Percentiles rank a stretch among this genome's conserved stretches.
Conservation (phyloP, 2,888 invertebrate genomes). For the Lydus trimaculatus region DNA sequence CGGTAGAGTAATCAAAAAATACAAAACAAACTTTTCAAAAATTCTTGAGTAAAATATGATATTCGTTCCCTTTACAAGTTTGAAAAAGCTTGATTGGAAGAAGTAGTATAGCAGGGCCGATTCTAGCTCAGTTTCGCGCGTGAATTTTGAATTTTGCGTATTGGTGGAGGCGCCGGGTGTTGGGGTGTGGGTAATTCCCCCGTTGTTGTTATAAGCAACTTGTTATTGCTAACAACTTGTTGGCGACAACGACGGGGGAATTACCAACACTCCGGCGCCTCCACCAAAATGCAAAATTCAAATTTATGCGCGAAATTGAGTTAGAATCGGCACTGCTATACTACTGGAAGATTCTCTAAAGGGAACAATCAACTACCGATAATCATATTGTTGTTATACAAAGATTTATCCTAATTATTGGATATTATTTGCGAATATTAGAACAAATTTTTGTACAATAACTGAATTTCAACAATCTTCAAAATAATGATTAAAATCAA, state of each 20-base stretch:
- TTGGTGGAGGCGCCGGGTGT: no score
- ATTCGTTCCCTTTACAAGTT: constrained; percentile 14
- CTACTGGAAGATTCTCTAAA: constrained; percentile 41
- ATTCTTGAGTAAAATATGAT: constrained; percentile 3
- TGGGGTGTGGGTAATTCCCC: no score
- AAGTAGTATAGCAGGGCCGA: no score
- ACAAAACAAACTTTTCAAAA: neutral
- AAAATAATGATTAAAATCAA: constrained; percentile 46
- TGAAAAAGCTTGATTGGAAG: neutral
- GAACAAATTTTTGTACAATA: constrained; percentile 36
- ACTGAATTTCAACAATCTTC: constrained; percentile 46
- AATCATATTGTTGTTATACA: constrained; percentile 45
- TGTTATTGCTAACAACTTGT: no score
- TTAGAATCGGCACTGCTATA: no score
- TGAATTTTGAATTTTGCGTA: no score
- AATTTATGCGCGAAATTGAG: no score
- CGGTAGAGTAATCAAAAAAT: constrained; percentile 17
- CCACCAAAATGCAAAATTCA: no score
- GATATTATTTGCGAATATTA: constrained; percentile 8
- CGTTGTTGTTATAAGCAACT: no score
- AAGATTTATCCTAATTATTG: constrained; percentile 38
- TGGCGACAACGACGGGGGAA: no score
- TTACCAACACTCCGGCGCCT: no score
- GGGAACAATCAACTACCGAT: constrained; percentile 36
- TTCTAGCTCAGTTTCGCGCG: no score